phyloP scores from a whole-genome alignment of 2,888 invertebrate genomes.

The Acleris laterana region DNA sequence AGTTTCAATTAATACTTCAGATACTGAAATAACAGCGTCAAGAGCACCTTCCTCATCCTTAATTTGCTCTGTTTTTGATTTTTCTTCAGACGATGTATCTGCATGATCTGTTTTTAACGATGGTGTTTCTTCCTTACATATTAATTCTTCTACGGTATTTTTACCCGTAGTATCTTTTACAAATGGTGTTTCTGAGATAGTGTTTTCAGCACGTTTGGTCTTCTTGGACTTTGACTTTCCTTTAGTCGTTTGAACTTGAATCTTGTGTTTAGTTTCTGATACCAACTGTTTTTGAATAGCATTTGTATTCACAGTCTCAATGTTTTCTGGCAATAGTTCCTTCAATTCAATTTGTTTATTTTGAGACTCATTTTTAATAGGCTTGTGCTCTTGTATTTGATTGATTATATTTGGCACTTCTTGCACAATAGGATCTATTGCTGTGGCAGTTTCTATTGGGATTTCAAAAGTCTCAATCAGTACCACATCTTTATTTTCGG shows the following conservation, averaged over 20 bases:
- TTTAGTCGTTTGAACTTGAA: constrained; percentile 7
- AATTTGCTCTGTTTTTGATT: constrained; percentile 16
- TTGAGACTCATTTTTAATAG: constrained; percentile 40
- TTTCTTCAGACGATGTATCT: background rate
- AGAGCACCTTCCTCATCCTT: constrained; percentile 13
- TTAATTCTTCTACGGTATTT: background rate
- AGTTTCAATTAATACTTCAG: constrained; percentile 3
- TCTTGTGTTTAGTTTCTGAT: background rate
- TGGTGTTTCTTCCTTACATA: background rate
- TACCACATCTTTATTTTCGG: constrained; percentile 8
- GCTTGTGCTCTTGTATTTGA: constrained; percentile 50
- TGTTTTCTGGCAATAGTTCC: constrained; percentile 19
- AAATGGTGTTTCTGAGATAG: constrained; percentile 26
- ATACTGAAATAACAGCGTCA: constrained; percentile 25
- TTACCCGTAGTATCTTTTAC: background rate
- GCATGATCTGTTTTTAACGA: background rate
- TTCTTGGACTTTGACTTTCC: constrained; percentile 23
- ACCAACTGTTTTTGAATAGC: background rate
- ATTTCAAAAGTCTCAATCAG: constrained; percentile 33
- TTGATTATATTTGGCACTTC: constrained; percentile 48
- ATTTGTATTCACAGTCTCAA: background rate
- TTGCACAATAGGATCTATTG: constrained; percentile 44
- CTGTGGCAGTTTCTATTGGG: constrained; percentile 41
- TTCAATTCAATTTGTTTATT: constrained; percentile 29
- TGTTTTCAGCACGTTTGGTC: constrained; percentile 9